Evolutionary conservation across 2,797 vertebrate genomes (phyloP), one percentile per base, ranked within the genome.

Genomic region (Sebastes baramenuke): DNA sequence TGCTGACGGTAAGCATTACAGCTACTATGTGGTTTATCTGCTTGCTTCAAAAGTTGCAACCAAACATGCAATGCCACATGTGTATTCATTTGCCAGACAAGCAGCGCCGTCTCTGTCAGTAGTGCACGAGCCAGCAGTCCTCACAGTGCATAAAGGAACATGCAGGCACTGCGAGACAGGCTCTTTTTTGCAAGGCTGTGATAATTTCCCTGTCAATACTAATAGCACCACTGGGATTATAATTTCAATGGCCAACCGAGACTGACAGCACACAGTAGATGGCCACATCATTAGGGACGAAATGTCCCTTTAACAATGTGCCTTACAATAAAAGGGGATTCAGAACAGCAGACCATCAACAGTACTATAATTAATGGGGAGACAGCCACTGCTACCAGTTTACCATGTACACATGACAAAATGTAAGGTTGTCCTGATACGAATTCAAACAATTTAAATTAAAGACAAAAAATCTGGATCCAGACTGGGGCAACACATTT

Each of bases 121-220:
- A 14, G 32, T 10, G 24, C 12, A 30, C 7, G 6, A 18, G n/a
- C 13, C 54, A 18, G 64, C 42, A 54, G 42, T 55, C 58, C 75
- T 55, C 11, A 49, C 22, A 18, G 29, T 10, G 27, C 34, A 42
- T 9, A 22, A 30, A 67, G 9, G 29, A 72, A 20, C 6, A 14
- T 67, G 67, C 18, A 27, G 24, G 24, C 42, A 38, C 25, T 34
- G 14, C n/a, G 34, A 64, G 67, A 65, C 42, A 22, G 8, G 22
- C 32, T 55, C 4, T 38, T 61, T 71, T 75, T 32, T 22, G 36
- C 49, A 49, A 62, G 42, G 52, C 32, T 18, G 6, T 67, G 22
- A 75, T 22, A 34, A 67, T 78, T 70, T 67, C 29, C 72, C 22
- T 60, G 52, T 60, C 76, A 70, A 20, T 76, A 52, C 46, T 59